Conservation (phyloP, 2,888 invertebrate species). For the Dryocosmus kuriphilus region DNA sequence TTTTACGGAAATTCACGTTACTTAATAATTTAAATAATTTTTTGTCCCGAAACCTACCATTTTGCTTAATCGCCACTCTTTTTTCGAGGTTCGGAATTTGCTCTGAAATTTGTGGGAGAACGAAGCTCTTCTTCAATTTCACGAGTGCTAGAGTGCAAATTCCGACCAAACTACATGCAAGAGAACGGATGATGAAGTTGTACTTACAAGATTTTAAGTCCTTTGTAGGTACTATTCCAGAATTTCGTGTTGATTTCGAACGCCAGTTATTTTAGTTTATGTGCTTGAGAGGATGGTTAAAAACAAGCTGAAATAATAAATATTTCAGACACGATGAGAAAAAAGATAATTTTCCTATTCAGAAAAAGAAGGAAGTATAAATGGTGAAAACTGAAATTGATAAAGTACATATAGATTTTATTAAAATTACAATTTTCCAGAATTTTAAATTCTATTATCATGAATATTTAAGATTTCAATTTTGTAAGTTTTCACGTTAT, state of each 20-base stretch:
- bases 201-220: constrained; percentile 24
- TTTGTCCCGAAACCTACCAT: background rate
- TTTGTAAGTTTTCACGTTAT: too few relatives aligned
- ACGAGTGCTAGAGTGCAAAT: constrained; percentile 17
- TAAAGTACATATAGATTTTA: too few relatives aligned
- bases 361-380: too few relatives aligned
- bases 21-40: too few relatives aligned
- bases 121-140: constrained; percentile 29
- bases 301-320: background rate
- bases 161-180: constrained; percentile 1
- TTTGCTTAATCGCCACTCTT: constrained; percentile 10
- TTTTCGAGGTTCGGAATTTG: background rate
- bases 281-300: background rate
- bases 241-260: constrained; percentile 6
- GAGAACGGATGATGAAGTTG: background rate
- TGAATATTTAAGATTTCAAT: too few relatives aligned
- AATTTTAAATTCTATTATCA: too few relatives aligned
- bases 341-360: background rate
- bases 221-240: constrained; percentile 2
- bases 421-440: too few relatives aligned
- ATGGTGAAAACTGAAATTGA: too few relatives aligned
- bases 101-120: constrained; percentile 11
- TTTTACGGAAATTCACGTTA: too few relatives aligned
- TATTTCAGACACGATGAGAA: background rate
- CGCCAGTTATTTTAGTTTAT: background rate